Evolutionary conservation across 2,888 invertebrate species (phyloP).

Genomic region (Imbricaverruca yamaguchii): DNA sequence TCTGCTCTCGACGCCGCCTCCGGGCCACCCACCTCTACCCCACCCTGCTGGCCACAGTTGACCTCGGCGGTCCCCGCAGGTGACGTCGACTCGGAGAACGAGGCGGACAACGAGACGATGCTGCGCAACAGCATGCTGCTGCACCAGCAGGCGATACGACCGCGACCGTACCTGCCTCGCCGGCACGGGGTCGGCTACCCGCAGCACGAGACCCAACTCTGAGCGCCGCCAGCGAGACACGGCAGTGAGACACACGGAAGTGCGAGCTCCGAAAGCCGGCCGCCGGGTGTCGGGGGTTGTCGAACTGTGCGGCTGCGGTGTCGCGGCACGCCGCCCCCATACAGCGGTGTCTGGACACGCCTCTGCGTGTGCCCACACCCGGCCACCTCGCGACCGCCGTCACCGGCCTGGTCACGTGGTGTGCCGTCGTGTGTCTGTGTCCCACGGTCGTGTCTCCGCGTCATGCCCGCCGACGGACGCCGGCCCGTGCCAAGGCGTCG

Average conservation of each 20-base stretch:
- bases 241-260: neutral
- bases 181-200: conserved; percentile 24
- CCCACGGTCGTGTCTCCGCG: too few relatives aligned
- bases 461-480: too few relatives aligned
- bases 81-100: conserved; percentile 73
- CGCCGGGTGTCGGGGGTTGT: neutral
- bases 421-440: too few relatives aligned
- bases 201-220: conserved; percentile 27
- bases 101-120: conserved; percentile 44
- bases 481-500: too few relatives aligned
- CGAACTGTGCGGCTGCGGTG: neutral
- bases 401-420: too few relatives aligned
- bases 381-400: neutral
- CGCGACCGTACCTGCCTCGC: conserved; percentile 28
- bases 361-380: neutral
- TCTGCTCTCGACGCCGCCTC: too few relatives aligned
- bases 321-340: neutral
- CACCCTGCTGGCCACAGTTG: too few relatives aligned
- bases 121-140: conserved; percentile 27
- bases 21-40: too few relatives aligned
- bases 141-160: conserved; percentile 28
- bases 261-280: neutral
- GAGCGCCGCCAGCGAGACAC: neutral
- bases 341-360: neutral
- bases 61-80: conserved; percentile 43